Percentiles rank a stretch among this genome's conserved stretches.
Evolutionary conservation across 2,113 vertebrate genomes (phyloP).

Genomic region (Gracilinanus agilis): DNA sequence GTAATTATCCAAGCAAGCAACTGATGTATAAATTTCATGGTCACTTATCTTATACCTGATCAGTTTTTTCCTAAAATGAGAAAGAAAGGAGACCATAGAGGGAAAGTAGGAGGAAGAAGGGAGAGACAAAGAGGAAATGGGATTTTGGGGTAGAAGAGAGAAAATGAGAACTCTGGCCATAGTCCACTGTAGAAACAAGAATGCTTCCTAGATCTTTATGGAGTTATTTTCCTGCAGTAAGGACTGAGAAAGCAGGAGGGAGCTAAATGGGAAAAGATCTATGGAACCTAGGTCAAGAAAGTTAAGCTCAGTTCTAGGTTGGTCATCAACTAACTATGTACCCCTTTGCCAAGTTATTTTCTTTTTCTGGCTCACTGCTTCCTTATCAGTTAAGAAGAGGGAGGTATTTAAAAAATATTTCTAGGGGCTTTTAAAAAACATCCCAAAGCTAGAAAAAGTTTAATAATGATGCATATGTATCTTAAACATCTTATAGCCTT

Average conservation of each 20-base stretch:
- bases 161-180: accelerated
- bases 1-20: background rate
- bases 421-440: background rate
- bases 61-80: background rate
- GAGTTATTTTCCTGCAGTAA: background rate
- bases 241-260: background rate
- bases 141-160: background rate
- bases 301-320: background rate
- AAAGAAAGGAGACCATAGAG: background rate
- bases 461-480: background rate
- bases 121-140: background rate
- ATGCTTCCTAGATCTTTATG: background rate
- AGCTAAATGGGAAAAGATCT: background rate
- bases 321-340: too few relatives aligned
- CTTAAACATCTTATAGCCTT: background rate
- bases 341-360: background rate
- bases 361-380: background rate
- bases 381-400: background rate
- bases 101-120: background rate
- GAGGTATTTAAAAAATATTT: background rate
- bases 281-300: background rate
- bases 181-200: background rate
- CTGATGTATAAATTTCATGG: background rate
- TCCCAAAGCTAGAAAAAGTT: background rate
- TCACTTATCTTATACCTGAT: background rate